These are phyloP conservation scores for Grallaria varia DNA, from an alignment of 2,113 vertebrate genomes.

Conservation along the genomic window DNA sequence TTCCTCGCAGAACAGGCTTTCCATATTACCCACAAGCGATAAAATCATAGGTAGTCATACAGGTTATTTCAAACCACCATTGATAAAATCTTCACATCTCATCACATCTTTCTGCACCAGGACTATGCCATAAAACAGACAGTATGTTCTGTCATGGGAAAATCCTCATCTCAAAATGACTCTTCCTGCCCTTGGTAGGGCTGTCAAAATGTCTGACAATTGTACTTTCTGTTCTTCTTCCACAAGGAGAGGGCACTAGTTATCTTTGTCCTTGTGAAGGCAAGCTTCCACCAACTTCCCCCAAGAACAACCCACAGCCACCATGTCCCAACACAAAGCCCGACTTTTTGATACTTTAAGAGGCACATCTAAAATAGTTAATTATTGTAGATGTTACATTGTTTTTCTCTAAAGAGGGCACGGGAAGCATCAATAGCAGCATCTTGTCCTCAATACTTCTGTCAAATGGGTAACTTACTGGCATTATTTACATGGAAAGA, in stretches of 20 bases:
- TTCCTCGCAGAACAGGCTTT: neutral
- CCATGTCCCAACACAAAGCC: rapidly evolving
- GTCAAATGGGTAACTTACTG: neutral
- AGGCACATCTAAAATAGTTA: neutral
- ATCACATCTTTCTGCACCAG: neutral
- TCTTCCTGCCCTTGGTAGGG: neutral
- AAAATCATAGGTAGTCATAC: neutral
- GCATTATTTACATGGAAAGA: neutral
- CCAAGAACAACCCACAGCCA: neutral
- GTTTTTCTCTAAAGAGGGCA: neutral
- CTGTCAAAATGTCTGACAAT: neutral
- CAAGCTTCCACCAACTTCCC: neutral
- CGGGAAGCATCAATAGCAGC: neutral
- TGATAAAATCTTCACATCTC: neutral
- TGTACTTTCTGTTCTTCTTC: neutral
- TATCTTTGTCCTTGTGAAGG: neutral
- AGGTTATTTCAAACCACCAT: neutral
- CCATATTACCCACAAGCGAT: neutral
- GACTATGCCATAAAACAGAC: neutral
- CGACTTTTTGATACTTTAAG: neutral
- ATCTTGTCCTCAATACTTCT: neutral
- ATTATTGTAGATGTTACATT: neutral
- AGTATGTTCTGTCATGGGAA: neutral
- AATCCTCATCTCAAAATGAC: neutral
- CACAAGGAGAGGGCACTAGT: neutral